phyloP scores from a whole-genome alignment of 1,140 invertebrate genomes.

The Plutomurus gul region DNA sequence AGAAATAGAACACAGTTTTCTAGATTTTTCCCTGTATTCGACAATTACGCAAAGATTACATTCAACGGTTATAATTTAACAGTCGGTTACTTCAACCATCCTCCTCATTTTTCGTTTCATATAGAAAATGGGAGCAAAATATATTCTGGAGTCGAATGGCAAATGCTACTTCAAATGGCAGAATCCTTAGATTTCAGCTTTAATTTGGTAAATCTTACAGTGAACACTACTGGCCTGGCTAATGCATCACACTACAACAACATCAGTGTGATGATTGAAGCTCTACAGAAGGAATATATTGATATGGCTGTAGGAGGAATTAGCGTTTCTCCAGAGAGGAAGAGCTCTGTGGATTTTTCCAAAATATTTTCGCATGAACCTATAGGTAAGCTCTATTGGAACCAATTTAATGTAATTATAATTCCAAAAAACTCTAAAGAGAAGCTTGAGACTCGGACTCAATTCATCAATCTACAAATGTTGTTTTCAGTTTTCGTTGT shows the following conservation, averaged over 20 bases:
- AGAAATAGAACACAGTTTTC: constrained; percentile 37
- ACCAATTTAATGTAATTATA: not conserved
- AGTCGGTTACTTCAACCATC: constrained; percentile 41
- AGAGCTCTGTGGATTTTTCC: constrained; percentile 29
- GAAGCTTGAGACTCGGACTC: no score
- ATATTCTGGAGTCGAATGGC: constrained; percentile 43
- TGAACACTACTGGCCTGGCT: not conserved
- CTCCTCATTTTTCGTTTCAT: constrained; percentile 24
- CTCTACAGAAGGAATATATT: constrained; percentile 20
- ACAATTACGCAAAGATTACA: not conserved
- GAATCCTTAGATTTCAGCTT: constrained; percentile 36
- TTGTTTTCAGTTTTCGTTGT: constrained; percentile 41
- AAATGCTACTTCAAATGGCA: constrained; percentile 38
- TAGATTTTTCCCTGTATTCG: constrained; percentile 36
- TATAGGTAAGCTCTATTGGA: constrained; percentile 29
- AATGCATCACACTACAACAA: not conserved
- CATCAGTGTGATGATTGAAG: constrained; percentile 35
- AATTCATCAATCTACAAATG: not conserved
- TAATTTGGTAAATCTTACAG: constrained; percentile 23
- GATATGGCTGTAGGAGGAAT: constrained; percentile 43
- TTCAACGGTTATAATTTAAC: constrained; percentile 27
- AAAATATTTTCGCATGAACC: constrained; percentile 44
- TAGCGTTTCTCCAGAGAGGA: constrained; percentile 16
- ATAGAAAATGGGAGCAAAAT: not conserved
- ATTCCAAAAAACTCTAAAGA: no score